Evolutionary conservation across 2,113 vertebrate species (phyloP), one percentile per base, ranked within the genome.

Genomic region (Epinephelus lanceolatus): DNA sequence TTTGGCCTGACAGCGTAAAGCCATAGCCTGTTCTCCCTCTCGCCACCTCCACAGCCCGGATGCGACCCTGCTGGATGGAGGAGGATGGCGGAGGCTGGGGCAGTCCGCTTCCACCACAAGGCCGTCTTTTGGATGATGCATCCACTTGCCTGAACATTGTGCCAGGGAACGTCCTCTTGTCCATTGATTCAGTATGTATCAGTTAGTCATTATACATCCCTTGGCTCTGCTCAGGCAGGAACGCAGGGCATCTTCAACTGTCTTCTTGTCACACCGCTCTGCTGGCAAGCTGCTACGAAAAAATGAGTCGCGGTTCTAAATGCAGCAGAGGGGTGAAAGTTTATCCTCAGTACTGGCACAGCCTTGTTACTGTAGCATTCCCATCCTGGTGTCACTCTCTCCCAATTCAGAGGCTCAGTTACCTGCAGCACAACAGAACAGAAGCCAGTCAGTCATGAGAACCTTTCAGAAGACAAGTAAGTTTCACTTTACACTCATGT

Each of bases 1-100:
- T 96, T 91, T 99, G 98, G 21, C 98, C 98, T 0, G 97, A 95
- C 12, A 99, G 95, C 0, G 98, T 99, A 82, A 99, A 99, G 0
- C 98, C 98, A 10, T 99, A 99, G 13, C 98, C 98, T 0, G 97
- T 95, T 76, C 97, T 93, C 23, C 98, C 97, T 62, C 98, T 94
- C 0, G 98, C 98, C 37, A 99, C 97, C 89, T 99, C 98, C 88
- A 99, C 98, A 0, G 92, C 96, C 57, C 97, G 94, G 78, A 97
- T 87, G 12, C 96, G 96, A 2, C 92, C 87, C 66, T 91, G 92
- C 76, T 89, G 92, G 49, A 7, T 7, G 11, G 80, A 80, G 70
- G 89, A 82, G 45, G 85, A 49, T 10, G 67, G 72, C 0, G 75
- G 56, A 45, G 86, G 80, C 33, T 86, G 90, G 6, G 85, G 45